These are phyloP conservation scores for Amphipyra berbera DNA, from an alignment of 2,888 invertebrate genomes.

Conservation along the genomic window DNA sequence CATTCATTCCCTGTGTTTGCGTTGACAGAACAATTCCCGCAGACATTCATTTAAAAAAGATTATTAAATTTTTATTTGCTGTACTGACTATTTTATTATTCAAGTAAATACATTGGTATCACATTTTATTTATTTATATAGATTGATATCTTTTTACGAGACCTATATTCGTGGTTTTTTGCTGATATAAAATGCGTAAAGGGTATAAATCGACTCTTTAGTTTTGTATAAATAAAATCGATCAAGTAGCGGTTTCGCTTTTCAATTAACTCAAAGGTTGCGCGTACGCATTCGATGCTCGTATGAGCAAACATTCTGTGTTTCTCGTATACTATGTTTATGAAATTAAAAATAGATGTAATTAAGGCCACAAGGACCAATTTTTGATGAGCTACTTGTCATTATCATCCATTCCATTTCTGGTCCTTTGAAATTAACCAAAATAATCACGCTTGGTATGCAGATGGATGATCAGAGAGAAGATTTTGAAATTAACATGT, in stretches of 20 bases:
- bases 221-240: conserved; percentile 1
- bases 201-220: conserved; percentile 5
- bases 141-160: neutral
- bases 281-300: neutral
- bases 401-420: too few relatives aligned
- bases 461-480: too few relatives aligned
- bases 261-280: neutral
- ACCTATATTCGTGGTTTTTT: neutral
- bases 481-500: conserved; percentile 1
- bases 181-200: conserved; percentile 1
- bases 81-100: conserved; percentile 18
- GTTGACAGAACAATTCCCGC: conserved; percentile 34
- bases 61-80: conserved; percentile 1
- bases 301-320: neutral
- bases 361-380: too few relatives aligned
- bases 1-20: conserved; percentile 14
- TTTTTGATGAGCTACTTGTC: too few relatives aligned
- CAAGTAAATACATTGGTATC: conserved; percentile 1
- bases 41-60: conserved; percentile 10
- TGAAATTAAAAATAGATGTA: too few relatives aligned
- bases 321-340: too few relatives aligned
- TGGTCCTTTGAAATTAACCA: too few relatives aligned
- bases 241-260: neutral
- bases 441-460: too few relatives aligned
- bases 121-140: conserved; percentile 4